Base-by-base conservation (phyloP, 2,113 vertebrate genomes). In the Bostrychus sinensis region DNA sequence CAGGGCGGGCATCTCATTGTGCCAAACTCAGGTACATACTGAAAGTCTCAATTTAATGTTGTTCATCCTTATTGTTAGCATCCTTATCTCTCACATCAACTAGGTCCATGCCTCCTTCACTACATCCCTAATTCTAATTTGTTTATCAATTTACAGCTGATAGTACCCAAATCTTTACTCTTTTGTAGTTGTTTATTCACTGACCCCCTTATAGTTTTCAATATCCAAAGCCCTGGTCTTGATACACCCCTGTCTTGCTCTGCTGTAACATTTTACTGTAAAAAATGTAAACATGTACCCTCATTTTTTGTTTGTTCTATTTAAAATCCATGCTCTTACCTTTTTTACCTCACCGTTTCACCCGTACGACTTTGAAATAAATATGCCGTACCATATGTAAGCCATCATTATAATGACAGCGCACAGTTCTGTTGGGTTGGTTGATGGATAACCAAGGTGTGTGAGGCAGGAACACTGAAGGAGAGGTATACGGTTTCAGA, bases 1-100 rank as follows among this genome's bases (percentile, higher is more conserved):
- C 93, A 98, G 16, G 97, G 97, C 3, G 97, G 97, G 0, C 97
- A 98, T 58, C 94, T 99, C 12, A 95, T 98, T 45, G 93, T 98
- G 53, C 96, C 96, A 41, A 96, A 95, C 86, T 97, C 97, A 93
- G 97, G 96, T 98, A 92, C 12, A 54, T 20, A 3, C 50, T 6
- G 7, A 20, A 28, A 36, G 12, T 22, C 13, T 22, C 42, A 20
- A 3, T 3, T 22, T 17, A 22, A 22, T 11, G 17, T 10, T 11
- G 19, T 22, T 9, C 10, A 1, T 12, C 10, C 43, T 12, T 20
- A 13, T 20, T 46, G 43, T n/a, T n/a, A n/a, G n/a, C n/a, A n/a
- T n/a, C n/a, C n/a, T n/a, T n/a, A n/a, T n/a, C n/a, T n/a, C n/a
- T n/a, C n/a, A n/a, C n/a, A n/a, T n/a, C n/a, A n/a, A n/a, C n/a